These are phyloP conservation scores for Drosophila willistoni DNA, from an alignment of 1,140 invertebrate species.

Conservation along the genomic window DNA sequence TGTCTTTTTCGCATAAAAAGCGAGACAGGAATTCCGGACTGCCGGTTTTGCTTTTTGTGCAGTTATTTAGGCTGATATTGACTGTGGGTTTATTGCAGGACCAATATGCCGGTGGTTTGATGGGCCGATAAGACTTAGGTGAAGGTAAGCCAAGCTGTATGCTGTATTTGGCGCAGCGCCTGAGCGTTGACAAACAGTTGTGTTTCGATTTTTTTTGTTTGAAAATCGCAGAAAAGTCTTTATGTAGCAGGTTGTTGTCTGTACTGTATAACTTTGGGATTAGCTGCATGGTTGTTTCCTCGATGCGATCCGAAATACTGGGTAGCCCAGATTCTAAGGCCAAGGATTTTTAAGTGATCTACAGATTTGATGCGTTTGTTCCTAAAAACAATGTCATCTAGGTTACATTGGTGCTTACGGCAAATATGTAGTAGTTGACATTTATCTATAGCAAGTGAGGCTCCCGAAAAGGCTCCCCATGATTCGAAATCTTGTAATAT, in stretches of 20 bases:
- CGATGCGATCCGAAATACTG: not conserved
- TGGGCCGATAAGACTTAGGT: too few species aligned
- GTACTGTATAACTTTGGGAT: not conserved
- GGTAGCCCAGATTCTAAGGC: not conserved
- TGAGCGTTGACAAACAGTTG: not conserved
- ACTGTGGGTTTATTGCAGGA: too few species aligned
- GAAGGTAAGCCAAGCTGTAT: too few species aligned
- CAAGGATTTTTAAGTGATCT: not conserved
- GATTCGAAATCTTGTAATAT: too few species aligned
- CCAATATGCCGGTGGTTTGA: too few species aligned
- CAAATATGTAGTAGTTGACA: conserved; percentile 15
- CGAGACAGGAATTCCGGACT: too few species aligned
- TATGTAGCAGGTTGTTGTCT: not conserved
- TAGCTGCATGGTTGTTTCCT: not conserved
- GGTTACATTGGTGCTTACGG: conserved; percentile 4
- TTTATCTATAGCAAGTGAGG: conserved; percentile 18
- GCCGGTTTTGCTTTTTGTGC: too few species aligned
- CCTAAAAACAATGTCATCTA: conserved; percentile 9
- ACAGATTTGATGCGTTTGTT: conserved; percentile 15
- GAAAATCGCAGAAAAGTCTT: not conserved
- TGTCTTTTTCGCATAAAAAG: too few species aligned
- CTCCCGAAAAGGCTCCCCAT: too few species aligned
- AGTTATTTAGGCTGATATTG: too few species aligned
- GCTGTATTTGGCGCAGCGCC: not conserved
- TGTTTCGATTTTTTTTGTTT: not conserved